Evolutionary conservation across 2,797 vertebrate species (phyloP).

Genomic region (Iguana delicatissima): DNA sequence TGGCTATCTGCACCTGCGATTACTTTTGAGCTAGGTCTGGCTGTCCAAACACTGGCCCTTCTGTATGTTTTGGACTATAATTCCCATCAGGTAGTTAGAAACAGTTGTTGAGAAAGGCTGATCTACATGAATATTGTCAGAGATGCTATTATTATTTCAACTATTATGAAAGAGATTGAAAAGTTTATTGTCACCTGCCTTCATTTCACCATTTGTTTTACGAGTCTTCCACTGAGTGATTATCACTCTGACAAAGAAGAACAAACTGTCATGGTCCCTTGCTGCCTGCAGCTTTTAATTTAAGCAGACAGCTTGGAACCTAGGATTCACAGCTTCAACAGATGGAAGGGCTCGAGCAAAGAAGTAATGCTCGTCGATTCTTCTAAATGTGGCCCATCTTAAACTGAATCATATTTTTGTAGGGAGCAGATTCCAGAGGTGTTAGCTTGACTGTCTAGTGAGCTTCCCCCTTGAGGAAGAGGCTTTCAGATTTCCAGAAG

Average conservation of each 20-base stretch:
- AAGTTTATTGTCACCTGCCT: slow-evolving; percentile 49
- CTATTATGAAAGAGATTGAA: slow-evolving; percentile 55
- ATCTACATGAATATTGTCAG: slow-evolving; percentile 39
- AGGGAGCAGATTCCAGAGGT: slow-evolving; percentile 74
- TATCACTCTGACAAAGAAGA: slow-evolving; percentile 70
- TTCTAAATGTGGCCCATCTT: slow-evolving; percentile 71
- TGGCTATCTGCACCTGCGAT: not conserved
- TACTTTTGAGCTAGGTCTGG: too few relatives aligned
- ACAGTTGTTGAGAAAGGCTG: not conserved
- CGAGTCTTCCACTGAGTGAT: slow-evolving; percentile 63
- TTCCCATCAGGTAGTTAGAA: not conserved
- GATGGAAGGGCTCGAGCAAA: slow-evolving; percentile 76
- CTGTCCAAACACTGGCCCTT: not conserved
- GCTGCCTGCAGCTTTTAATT: slow-evolving; percentile 74
- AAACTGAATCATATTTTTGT: slow-evolving; percentile 72
- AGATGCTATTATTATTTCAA: slow-evolving; percentile 44
- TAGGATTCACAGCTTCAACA: slow-evolving; percentile 77
- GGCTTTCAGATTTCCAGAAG: slow-evolving; percentile 60
- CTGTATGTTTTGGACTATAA: not conserved
- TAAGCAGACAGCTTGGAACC: slow-evolving; percentile 73
- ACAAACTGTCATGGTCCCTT: slow-evolving; percentile 67
- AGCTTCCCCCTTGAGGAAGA: slow-evolving; percentile 17
- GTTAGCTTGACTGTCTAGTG: slow-evolving; percentile 70
- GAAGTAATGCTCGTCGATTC: slow-evolving; percentile 67
- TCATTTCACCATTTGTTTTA: slow-evolving; percentile 66